phyloP scores from a whole-genome alignment of 2,888 invertebrate species.

The Rhabditophanes sp. region DNA sequence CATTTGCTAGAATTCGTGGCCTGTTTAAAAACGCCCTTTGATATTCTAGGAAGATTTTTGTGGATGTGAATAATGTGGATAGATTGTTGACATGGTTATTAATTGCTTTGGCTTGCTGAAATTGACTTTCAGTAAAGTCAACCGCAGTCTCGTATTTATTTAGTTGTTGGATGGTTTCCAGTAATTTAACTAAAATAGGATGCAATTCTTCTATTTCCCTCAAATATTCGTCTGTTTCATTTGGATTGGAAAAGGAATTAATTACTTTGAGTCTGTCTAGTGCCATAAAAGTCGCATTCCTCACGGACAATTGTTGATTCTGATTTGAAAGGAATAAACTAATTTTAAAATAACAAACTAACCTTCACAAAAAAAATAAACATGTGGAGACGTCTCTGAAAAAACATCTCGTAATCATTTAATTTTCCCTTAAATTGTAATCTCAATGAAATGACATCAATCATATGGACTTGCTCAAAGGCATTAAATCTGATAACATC shows the following conservation, averaged over 20 bases:
- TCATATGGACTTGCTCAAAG: too few species aligned
- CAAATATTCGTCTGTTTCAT: constrained; percentile 15
- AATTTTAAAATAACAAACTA: not conserved
- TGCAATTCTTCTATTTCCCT: constrained; percentile 16
- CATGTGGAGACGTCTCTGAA: constrained; percentile 14
- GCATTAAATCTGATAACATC: too few species aligned
- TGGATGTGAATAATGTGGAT: constrained; percentile 21
- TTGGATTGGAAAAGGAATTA: constrained; percentile 13
- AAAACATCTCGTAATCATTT: constrained; percentile 16
- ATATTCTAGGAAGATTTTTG: constrained; percentile 22
- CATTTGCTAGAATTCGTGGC: constrained; percentile 22
- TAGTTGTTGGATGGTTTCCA: constrained; percentile 21
- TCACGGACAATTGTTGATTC: constrained; percentile 11
- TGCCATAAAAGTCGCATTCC: constrained; percentile 12
- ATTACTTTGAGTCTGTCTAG: constrained; percentile 17
- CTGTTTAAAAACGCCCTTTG: constrained; percentile 28
- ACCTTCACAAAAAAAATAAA: constrained; percentile 14
- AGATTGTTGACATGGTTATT: constrained; percentile 19
- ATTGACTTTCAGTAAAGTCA: constrained; percentile 15
- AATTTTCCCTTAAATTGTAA: too few species aligned
- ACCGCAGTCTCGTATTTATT: constrained; percentile 28
- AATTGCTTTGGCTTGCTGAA: constrained; percentile 21
- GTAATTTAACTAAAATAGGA: constrained; percentile 19
- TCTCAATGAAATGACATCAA: too few species aligned
- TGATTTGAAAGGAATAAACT: not conserved